phyloP scores from a whole-genome alignment of 2,113 vertebrate genomes.

The Cynocephalus volans region DNA sequence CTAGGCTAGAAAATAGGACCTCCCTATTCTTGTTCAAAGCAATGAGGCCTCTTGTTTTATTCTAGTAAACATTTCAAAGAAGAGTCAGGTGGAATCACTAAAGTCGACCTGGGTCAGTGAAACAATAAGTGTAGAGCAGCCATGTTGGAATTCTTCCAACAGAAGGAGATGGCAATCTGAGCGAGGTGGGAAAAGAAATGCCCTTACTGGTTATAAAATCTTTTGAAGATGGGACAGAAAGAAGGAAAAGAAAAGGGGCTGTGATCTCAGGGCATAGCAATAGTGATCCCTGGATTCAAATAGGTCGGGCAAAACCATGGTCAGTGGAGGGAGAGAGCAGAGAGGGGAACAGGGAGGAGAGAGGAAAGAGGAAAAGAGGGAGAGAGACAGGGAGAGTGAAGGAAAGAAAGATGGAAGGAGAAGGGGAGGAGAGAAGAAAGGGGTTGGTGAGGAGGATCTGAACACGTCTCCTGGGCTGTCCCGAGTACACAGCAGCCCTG shows the following conservation, averaged over 20 bases:
- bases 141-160: background rate
- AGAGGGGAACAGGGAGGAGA: rapidly evolving
- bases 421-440: background rate
- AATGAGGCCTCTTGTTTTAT: background rate
- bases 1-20: background rate
- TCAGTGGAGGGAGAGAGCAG: rapidly evolving
- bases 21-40: background rate
- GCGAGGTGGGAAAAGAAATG: background rate
- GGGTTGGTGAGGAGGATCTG: background rate
- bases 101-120: background rate
- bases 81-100: background rate
- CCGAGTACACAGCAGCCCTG: background rate
- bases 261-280: background rate
- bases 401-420: rapidly evolving
- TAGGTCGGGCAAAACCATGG: background rate
- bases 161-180: background rate
- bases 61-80: background rate
- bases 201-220: background rate
- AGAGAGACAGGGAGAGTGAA: rapidly evolving
- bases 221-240: background rate
- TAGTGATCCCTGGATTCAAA: background rate
- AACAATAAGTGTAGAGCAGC: background rate
- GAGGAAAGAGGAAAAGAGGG: rapidly evolving
- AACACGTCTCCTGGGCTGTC: background rate
- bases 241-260: background rate